Percentiles rank a stretch among this genome's conserved stretches.
Conservation (phyloP, 1,140 invertebrate species). For the Tetranychus cinnabarinus region DNA sequence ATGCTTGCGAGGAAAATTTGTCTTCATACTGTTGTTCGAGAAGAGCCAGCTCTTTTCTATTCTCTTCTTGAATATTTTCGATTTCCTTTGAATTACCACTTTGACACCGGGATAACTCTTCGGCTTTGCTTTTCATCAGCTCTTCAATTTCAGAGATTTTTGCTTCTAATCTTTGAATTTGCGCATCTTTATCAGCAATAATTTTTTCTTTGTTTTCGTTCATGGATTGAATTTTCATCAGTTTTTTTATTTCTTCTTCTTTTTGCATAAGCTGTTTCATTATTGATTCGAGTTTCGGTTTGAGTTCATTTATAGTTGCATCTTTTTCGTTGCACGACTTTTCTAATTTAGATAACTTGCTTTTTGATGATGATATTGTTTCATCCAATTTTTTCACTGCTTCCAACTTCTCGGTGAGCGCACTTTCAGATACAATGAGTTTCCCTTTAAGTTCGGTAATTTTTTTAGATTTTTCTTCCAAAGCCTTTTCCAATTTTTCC, state of each 20-base stretch:
- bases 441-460: neutral
- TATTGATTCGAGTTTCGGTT: neutral
- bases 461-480: constrained; percentile 6
- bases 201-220: too few species aligned
- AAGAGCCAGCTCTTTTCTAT: neutral
- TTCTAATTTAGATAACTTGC: neutral
- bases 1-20: constrained; percentile 15
- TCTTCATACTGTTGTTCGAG: constrained; percentile 11
- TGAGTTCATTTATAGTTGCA: neutral
- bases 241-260: constrained; percentile 13
- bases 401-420: neutral
- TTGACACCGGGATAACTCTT: too few species aligned
- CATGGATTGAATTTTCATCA: neutral
- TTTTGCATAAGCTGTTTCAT: constrained; percentile 4
- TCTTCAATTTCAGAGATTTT: too few species aligned
- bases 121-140: too few species aligned
- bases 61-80: too few species aligned
- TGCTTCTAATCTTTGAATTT: too few species aligned
- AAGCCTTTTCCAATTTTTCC: neutral
- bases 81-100: too few species aligned
- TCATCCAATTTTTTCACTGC: neutral
- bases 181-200: too few species aligned
- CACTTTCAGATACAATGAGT: neutral
- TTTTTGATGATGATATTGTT: neutral
- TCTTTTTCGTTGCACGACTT: neutral